phyloP scores from a whole-genome alignment of 2,113 vertebrate genomes.

The Nothoprocta perdicaria region DNA sequence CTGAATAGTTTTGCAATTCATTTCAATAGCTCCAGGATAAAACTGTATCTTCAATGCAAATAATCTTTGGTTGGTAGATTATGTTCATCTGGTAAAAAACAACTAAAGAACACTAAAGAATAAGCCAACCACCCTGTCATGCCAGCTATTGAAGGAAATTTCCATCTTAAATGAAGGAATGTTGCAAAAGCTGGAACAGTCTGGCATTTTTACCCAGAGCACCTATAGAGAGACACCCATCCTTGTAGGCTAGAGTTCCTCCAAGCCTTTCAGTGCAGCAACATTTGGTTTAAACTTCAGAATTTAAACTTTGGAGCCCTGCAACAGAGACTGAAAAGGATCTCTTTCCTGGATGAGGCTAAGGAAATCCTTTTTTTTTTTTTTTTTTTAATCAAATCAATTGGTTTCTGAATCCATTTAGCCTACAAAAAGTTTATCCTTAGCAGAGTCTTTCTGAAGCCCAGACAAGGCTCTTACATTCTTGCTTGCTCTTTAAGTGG shows the following conservation, averaged over 20 bases:
- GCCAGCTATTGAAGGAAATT: background rate
- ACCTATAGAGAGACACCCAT: background rate
- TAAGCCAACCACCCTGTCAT: background rate
- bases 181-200: background rate
- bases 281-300: background rate
- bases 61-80: background rate
- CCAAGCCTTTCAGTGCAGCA: background rate
- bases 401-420: background rate
- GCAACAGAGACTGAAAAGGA: background rate
- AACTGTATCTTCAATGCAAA: background rate
- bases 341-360: background rate
- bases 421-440: background rate
- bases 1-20: background rate
- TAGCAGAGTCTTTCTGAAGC: background rate
- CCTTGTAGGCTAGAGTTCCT: background rate
- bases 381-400: background rate
- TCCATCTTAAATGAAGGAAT: background rate
- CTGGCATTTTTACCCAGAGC: background rate
- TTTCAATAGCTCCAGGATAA: constrained; percentile 25
- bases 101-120: background rate
- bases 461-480: background rate
- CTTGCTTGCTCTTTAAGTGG: background rate
- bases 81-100: background rate
- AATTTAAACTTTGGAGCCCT: background rate
- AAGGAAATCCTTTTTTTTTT: background rate